These are phyloP conservation scores for Nyctereutes procyonoides DNA, from an alignment of 2,113 vertebrate species.

Conservation along the genomic window DNA sequence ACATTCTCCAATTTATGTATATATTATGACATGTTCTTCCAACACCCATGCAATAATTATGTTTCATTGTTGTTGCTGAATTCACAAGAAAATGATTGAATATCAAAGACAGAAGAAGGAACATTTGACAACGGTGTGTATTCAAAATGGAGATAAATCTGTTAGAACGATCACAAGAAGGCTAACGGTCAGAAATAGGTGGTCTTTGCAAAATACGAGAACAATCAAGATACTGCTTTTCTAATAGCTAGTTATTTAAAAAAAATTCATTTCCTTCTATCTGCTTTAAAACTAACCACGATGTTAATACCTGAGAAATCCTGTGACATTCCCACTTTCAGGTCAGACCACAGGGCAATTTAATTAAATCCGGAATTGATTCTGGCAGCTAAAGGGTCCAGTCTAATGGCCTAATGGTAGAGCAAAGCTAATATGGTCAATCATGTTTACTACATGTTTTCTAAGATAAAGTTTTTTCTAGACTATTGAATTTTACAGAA, in stretches of 20 bases:
- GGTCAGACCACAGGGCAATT: slow-evolving; percentile 40
- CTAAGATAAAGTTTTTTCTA: slow-evolving; percentile 57
- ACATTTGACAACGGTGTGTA: background rate
- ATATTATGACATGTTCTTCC: background rate
- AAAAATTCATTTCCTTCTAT: background rate
- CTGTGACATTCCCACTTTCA: slow-evolving; percentile 41
- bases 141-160: background rate
- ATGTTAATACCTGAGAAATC: slow-evolving; percentile 14
- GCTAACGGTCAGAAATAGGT: background rate
- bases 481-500: slow-evolving; percentile 65
- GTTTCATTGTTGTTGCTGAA: background rate
- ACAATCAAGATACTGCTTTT: background rate
- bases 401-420: background rate
- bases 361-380: slow-evolving; percentile 61
- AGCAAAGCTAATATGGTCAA: slow-evolving; percentile 53
- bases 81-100: slow-evolving; percentile 46
- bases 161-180: background rate
- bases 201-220: background rate
- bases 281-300: background rate
- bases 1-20: background rate
- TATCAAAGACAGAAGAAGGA: background rate
- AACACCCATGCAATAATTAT: background rate
- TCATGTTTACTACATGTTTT: slow-evolving; percentile 46
- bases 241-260: background rate
- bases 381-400: slow-evolving; percentile 1